Base-by-base conservation (phyloP, 2,888 invertebrate genomes). In the Nomada fucata region DNA sequence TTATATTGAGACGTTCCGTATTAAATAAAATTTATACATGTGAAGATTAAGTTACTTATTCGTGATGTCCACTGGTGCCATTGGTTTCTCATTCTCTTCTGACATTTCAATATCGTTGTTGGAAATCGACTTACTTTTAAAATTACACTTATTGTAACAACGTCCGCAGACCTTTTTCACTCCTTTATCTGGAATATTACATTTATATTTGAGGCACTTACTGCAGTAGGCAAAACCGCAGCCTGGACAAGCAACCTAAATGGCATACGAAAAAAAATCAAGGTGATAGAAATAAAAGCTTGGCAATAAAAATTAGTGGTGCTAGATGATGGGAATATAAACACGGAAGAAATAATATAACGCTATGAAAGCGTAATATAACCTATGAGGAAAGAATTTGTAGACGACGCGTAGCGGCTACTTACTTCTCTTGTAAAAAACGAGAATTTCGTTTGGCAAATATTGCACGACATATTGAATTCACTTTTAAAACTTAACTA, bases 191-290 rank as follows among this genome's bases (percentile, higher is more conserved):
- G 96, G 95, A 78, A 97, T 94, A 89, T 95, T 95, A 80, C 95
- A 94, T 93, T 96, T 96, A 89, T 97, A 95, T 87, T 96, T 96
- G 65, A 98, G 94, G 93, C 98, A 98, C 93, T 97, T 97, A 79
- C 95, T 95, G 93, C 98, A 98, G 94, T 96, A 97, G 64, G 97
- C 96, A 94, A 96, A 96, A 47, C 97, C 97, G 94, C 98, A 98
- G 90, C 95, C 95, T 59, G 97, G 96, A 92, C 98, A 98, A 26
- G 97, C 97, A 94, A 96, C 95, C 97, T 98, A 94, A 95, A 95
- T 76, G 76, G 73, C 71, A 83, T 71, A 44, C 79, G 68, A 79
- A 68, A 69, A 36, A 20, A 68, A 74, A 26, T n/a, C 52, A 60
- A 71, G 2, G 44, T 18, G n/a, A 47, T 52, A 23, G 69, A 60